Percentiles rank a stretch among this genome's conserved stretches.
Conservation (phyloP, 2,888 invertebrate genomes). For the Orgyia antiqua region DNA sequence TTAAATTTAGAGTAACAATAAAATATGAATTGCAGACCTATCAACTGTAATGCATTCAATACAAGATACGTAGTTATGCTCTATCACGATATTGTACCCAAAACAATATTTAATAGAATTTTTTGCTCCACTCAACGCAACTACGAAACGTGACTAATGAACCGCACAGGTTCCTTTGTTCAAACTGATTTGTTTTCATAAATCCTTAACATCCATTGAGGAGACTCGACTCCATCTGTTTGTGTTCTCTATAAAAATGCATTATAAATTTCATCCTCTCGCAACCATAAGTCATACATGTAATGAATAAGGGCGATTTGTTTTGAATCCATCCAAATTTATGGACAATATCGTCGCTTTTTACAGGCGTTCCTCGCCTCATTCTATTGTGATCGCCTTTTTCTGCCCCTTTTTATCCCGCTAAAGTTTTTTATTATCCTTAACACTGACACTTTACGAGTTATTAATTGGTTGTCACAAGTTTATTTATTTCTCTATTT, state of each 20-base stretch:
- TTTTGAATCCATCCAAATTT: slow-evolving; percentile 76
- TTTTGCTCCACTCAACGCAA: slow-evolving; percentile 35
- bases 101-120: too few relatives aligned
- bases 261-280: slow-evolving; percentile 61
- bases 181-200: slow-evolving; percentile 45
- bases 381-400: slow-evolving; percentile 70
- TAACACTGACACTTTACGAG: slow-evolving; percentile 76
- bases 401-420: slow-evolving; percentile 65
- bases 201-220: slow-evolving; percentile 39
- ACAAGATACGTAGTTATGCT: too few relatives aligned
- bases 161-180: slow-evolving; percentile 48
- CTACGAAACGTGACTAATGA: slow-evolving; percentile 68
- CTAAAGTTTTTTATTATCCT: slow-evolving; percentile 65
- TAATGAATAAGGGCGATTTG: slow-evolving; percentile 79
- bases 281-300: slow-evolving; percentile 72
- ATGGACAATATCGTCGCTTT: slow-evolving; percentile 68
- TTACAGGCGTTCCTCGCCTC: slow-evolving; percentile 72
- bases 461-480: slow-evolving; percentile 78
- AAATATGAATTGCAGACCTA: too few relatives aligned
- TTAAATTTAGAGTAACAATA: too few relatives aligned
- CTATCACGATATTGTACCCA: too few relatives aligned
- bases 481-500: slow-evolving; percentile 78
- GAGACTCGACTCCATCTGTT: slow-evolving; percentile 43
- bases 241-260: slow-evolving; percentile 61
- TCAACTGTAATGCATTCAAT: too few relatives aligned